phyloP scores from a whole-genome alignment of 53 echinoderm and acorn worm species.

The Holothuria leucospilota region DNA sequence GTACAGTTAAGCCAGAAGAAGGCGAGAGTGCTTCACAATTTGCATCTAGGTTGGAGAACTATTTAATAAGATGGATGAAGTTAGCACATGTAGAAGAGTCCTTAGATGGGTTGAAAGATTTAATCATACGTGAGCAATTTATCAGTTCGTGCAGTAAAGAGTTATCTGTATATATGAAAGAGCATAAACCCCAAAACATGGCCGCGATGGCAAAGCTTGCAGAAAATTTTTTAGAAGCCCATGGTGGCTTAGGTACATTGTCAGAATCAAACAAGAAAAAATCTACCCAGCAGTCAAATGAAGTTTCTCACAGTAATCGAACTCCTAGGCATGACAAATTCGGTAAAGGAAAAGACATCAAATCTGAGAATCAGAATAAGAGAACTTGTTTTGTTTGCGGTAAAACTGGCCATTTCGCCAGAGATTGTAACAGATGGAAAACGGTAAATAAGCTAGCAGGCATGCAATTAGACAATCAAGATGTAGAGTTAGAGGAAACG shows the following conservation, averaged over 20 bases:
- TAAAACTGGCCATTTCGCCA: constrained; percentile 36
- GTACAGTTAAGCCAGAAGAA: too few species aligned
- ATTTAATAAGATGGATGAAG: constrained; percentile 68
- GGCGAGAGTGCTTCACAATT: too few species aligned
- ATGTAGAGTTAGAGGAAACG: too few species aligned
- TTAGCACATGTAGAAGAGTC: too few species aligned
- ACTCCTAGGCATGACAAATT: background rate
- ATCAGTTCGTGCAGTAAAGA: background rate
- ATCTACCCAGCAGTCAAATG: too few species aligned
- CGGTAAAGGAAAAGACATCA: background rate
- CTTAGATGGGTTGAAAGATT: constrained; percentile 29
- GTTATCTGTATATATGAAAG: constrained; percentile 28
- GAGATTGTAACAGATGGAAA: constrained; percentile 25
- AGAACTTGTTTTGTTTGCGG: constrained; percentile 48
- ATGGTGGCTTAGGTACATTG: background rate
- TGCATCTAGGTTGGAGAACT: constrained; percentile 47
- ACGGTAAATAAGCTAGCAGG: constrained; percentile 22
- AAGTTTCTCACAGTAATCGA: background rate
- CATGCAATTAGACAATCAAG: background rate
- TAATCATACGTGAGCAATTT: constrained; percentile 45
- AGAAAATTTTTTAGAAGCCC: constrained; percentile 1
- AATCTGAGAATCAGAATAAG: background rate
- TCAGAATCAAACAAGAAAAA: background rate
- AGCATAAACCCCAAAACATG: constrained; percentile 5
- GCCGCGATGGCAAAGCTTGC: constrained; percentile 11